Evolutionary conservation across 2,113 vertebrate genomes (phyloP).

Genomic region (Dinomys branickii): DNA sequence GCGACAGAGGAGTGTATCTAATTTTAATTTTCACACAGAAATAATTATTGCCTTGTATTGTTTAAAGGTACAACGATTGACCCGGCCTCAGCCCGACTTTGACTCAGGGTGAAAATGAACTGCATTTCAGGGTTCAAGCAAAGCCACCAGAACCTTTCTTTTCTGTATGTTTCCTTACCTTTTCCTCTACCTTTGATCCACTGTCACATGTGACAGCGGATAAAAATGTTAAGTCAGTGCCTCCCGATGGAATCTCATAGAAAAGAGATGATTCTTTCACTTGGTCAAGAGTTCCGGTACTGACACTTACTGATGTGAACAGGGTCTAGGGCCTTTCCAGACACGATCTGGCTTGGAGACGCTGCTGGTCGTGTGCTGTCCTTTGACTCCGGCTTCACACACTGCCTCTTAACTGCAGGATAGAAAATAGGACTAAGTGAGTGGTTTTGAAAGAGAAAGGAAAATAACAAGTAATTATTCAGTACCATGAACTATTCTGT

Average conservation of each 20-base stretch:
- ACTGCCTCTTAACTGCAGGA: too few species aligned
- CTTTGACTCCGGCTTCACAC: neutral
- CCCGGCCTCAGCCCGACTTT: neutral
- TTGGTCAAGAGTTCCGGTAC: neutral
- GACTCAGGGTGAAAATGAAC: neutral
- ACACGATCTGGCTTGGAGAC: neutral
- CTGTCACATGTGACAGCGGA: neutral
- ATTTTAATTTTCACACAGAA: neutral
- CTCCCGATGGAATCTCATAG: neutral
- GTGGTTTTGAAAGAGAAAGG: neutral
- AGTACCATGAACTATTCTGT: neutral
- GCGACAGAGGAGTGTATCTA: neutral
- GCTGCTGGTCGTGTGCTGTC: too few species aligned
- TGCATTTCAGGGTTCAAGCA: neutral
- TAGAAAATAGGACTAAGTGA: neutral
- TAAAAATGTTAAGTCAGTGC: neutral
- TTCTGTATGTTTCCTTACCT: neutral
- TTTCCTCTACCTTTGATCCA: neutral
- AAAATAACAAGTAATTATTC: conserved; percentile 16
- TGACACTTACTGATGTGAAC: neutral
- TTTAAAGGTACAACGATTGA: neutral
- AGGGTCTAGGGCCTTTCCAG: neutral
- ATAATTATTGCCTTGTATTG: neutral
- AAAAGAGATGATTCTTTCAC: neutral
- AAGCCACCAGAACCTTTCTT: neutral